Conservation (phyloP, 2,113 vertebrate species). For the Malurus alboscapulatus region DNA sequence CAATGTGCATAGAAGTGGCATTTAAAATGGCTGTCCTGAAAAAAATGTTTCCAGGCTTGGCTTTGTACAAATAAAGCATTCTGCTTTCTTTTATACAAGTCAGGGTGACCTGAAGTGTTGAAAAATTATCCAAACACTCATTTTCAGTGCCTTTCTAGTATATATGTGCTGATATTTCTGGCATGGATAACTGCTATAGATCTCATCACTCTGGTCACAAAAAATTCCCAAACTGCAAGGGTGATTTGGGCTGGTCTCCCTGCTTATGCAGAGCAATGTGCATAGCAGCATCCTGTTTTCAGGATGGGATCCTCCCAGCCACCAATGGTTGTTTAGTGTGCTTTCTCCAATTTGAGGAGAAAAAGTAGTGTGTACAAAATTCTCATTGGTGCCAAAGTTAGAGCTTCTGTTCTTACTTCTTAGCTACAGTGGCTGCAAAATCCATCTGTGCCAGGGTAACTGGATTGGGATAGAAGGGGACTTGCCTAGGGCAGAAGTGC, state of each 20-base stretch:
- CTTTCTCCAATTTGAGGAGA: background rate
- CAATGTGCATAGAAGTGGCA: rapidly evolving
- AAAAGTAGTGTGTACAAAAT: background rate
- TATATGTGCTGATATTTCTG: background rate
- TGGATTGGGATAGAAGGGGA: background rate
- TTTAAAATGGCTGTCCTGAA: background rate
- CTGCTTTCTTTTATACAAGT: background rate
- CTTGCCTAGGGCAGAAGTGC: background rate
- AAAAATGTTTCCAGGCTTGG: background rate
- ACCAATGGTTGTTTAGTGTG: background rate
- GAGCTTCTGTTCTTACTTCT: background rate
- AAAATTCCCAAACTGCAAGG: background rate
- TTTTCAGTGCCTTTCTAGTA: background rate
- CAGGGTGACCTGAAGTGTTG: background rate
- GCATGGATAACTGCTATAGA: background rate
- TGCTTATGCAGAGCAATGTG: background rate
- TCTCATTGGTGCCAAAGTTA: background rate
- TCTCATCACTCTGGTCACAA: background rate
- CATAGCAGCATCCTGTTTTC: background rate
- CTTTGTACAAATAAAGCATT: background rate
- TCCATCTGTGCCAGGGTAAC: background rate
- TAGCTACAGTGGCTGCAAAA: background rate
- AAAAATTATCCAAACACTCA: background rate
- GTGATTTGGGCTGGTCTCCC: background rate
- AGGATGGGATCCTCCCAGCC: background rate